Conservation (phyloP, 2,113 vertebrate species). For the Anoura caudifer region DNA sequence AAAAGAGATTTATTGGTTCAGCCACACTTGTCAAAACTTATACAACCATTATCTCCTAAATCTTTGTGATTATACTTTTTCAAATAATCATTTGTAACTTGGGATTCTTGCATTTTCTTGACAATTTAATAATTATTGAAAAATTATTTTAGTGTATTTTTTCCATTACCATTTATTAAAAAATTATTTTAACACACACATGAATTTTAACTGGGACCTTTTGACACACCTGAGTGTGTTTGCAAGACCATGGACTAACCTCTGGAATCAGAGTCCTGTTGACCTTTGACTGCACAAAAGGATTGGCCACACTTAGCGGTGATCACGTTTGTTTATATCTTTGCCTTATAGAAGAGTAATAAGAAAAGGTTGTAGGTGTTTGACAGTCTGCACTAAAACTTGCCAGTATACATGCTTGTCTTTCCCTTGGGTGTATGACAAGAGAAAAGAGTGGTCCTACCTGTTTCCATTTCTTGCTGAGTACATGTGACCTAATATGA, state of each 20-base stretch:
- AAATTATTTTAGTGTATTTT: too few species aligned
- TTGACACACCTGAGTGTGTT: neutral
- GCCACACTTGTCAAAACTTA: neutral
- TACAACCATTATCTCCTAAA: neutral
- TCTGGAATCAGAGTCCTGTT: neutral
- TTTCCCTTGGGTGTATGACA: neutral
- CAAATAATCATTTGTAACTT: neutral
- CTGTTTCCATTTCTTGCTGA: neutral
- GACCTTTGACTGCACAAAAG: neutral
- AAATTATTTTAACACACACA: neutral
- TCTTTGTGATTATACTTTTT: neutral
- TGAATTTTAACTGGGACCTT: neutral
- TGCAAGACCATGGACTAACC: neutral
- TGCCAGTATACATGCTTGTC: neutral
- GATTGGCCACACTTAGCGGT: accelerated
- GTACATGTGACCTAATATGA: too few species aligned
- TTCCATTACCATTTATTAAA: neutral
- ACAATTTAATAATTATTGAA: neutral
- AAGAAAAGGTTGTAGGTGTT: neutral
- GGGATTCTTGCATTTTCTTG: neutral
- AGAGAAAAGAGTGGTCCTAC: neutral
- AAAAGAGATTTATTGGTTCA: neutral
- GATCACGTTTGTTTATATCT: neutral
- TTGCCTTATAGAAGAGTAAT: neutral
- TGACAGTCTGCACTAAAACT: neutral